A percentile compares a stretch with the other conserved stretches of the same genome.
Conservation (phyloP, 2,888 invertebrate genomes). For the Pterostichus madidus region DNA sequence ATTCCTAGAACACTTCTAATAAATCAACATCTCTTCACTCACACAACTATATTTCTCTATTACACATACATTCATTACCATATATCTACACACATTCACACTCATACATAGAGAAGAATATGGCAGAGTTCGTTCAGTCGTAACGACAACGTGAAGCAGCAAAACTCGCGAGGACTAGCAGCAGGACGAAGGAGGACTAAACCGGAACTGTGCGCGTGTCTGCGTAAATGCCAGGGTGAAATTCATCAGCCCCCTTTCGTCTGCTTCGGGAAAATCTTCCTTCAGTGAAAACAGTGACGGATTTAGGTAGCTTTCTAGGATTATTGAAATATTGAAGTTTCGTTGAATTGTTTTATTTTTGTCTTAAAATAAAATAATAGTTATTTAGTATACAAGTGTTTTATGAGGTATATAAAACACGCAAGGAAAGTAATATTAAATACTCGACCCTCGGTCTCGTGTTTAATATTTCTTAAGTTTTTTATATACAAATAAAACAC, state of each 20-base stretch:
- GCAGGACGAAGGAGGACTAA: conserved; percentile 17
- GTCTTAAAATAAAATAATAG: no score
- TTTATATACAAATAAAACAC: no score
- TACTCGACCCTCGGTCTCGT: no score
- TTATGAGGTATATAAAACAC: no score
- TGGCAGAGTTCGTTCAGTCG: not conserved
- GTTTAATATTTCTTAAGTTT: no score
- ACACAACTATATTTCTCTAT: not conserved
- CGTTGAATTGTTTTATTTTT: no score
- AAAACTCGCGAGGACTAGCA: not conserved
- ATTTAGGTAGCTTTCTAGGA: not conserved
- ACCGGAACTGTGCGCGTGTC: conserved; percentile 55
- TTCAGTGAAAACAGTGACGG: conserved; percentile 2
- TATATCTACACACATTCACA: conserved; percentile 3
- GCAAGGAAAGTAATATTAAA: no score
- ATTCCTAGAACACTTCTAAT: no score
- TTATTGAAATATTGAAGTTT: no score
- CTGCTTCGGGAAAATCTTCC: conserved; percentile 24
- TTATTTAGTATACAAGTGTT: no score
- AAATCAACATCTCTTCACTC: no score
- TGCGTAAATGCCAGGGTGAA: conserved; percentile 54
- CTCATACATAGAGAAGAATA: not conserved
- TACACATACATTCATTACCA: conserved; percentile 15
- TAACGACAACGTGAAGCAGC: no score
- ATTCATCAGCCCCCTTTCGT: conserved; percentile 24